Conservation (phyloP, 2,797 vertebrate genomes). For the Siniperca undulata region DNA sequence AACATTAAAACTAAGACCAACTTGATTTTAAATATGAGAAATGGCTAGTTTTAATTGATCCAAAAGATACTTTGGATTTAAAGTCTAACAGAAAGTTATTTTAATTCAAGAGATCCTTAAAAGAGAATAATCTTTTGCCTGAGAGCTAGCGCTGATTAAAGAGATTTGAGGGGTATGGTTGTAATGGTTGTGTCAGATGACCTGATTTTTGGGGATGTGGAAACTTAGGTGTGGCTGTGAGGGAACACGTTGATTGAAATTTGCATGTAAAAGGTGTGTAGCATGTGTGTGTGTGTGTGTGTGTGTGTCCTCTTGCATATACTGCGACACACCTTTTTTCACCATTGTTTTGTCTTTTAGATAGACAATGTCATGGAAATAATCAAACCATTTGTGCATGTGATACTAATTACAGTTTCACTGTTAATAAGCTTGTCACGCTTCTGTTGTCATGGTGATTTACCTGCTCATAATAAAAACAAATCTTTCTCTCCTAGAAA, state of each 20-base stretch:
- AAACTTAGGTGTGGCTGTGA: neutral
- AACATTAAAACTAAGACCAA: neutral
- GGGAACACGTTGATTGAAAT: constrained; percentile 1
- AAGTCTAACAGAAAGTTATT: neutral
- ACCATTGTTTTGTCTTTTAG: neutral
- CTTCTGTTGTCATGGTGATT: constrained; percentile 5
- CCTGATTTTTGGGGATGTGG: too few relatives aligned
- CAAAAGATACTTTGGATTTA: too few relatives aligned
- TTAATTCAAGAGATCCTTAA: neutral
- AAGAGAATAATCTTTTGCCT: neutral
- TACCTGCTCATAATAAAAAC: constrained; percentile 4
- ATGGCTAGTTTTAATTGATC: too few relatives aligned
- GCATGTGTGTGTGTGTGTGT: neutral
- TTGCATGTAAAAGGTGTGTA: neutral
- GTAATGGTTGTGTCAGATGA: too few relatives aligned
- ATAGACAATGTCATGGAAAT: constrained; percentile 5
- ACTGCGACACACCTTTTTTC: constrained; percentile 13
- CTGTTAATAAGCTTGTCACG: neutral
- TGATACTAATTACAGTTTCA: constrained; percentile 21
- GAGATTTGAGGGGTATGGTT: neutral
- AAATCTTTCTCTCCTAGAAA: neutral
- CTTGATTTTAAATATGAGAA: too few relatives aligned
- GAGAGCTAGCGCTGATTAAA: too few relatives aligned
- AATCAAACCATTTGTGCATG: neutral
- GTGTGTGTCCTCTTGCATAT: neutral